A percentile compares a stretch with the other conserved stretches of the same genome.
Conservation (phyloP, 2,888 invertebrate genomes). For the Kuschelorhynchus macadamiae region DNA sequence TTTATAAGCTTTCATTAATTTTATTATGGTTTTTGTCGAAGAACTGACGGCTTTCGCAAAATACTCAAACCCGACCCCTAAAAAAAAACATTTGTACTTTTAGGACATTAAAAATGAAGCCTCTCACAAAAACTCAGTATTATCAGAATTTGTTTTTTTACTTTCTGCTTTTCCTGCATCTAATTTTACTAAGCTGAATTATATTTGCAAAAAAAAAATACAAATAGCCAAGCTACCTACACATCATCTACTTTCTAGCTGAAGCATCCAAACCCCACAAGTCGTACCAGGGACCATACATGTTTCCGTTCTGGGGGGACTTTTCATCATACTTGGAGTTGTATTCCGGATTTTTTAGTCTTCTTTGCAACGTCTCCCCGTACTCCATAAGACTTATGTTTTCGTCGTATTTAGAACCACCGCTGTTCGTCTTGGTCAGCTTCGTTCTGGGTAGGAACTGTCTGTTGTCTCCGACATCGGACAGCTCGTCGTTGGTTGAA, state of each 20-base stretch:
- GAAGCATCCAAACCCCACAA: slow-evolving; percentile 84
- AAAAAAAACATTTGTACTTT: too few relatives aligned
- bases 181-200: too few relatives aligned
- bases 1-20: too few relatives aligned
- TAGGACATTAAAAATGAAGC: too few relatives aligned
- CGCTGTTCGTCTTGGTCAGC: slow-evolving; percentile 73
- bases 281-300: slow-evolving; percentile 91
- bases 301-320: slow-evolving; percentile 76
- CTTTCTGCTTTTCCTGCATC: too few relatives aligned
- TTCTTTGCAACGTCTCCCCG: slow-evolving; percentile 67
- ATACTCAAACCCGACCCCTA: too few relatives aligned
- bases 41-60: too few relatives aligned
- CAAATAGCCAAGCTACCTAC: too few relatives aligned
- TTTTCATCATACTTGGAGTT: slow-evolving; percentile 68
- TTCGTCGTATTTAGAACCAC: slow-evolving; percentile 63
- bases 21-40: too few relatives aligned
- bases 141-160: too few relatives aligned
- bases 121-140: too few relatives aligned
- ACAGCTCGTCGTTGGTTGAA: slow-evolving; percentile 65
- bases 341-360: slow-evolving; percentile 66
- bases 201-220: too few relatives aligned
- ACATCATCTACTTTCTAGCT: slow-evolving; percentile 56
- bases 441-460: slow-evolving; percentile 81
- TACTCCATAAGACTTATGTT: slow-evolving; percentile 66
- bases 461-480: slow-evolving; percentile 68